A percentile compares a stretch with the other conserved stretches of the same genome.
Evolutionary conservation across 2,113 vertebrate genomes (phyloP).

Genomic region (Rousettus leschenaultii): DNA sequence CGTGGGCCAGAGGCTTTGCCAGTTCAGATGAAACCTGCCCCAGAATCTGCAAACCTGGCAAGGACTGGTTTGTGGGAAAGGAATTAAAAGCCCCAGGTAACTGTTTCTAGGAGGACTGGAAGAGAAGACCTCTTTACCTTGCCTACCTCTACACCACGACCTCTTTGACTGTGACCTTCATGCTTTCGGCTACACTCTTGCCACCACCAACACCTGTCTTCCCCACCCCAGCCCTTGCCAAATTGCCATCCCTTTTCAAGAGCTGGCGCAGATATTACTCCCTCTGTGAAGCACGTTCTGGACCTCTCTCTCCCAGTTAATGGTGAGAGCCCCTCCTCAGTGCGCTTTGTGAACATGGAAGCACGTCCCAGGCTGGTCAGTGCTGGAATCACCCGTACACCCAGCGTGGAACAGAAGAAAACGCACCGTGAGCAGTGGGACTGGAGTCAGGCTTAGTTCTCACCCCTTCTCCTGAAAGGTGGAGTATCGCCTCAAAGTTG

Average conservation of each 20-base stretch:
- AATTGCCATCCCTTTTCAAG: background rate
- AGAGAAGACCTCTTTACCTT: background rate
- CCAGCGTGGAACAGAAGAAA: background rate
- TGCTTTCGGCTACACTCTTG: background rate
- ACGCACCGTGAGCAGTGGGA: accelerated
- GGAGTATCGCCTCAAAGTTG: background rate
- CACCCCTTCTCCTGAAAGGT: background rate
- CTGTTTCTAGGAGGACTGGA: background rate
- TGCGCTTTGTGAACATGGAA: background rate
- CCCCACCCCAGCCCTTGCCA: background rate
- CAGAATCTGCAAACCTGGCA: background rate
- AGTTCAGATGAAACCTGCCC: background rate
- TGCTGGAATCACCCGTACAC: accelerated
- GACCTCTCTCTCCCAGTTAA: background rate
- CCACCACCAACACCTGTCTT: background rate
- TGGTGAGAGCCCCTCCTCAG: no score
- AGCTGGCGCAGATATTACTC: background rate
- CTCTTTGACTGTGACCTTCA: background rate
- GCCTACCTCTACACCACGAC: background rate
- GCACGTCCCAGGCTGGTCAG: accelerated
- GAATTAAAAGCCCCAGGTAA: background rate
- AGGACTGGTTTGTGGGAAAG: background rate
- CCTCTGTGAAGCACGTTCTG: background rate
- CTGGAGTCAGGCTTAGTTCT: background rate
- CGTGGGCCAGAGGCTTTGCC: background rate